Evolutionary conservation across 2,113 vertebrate genomes (phyloP).

Genomic region (Aldabrachelys gigantea): DNA sequence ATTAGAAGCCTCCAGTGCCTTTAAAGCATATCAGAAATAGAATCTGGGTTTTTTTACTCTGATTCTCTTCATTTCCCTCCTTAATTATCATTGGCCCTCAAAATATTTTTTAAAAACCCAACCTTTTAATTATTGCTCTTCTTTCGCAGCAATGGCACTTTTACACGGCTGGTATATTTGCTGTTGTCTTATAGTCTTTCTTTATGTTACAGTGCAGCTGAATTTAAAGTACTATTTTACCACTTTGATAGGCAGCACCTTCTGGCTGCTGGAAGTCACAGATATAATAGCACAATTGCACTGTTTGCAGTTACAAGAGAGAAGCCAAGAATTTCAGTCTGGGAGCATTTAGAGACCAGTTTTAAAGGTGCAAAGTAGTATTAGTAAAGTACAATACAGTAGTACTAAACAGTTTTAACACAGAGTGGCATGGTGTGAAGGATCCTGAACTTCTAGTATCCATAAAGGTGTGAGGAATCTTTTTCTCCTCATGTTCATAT

Average conservation of each 20-base stretch:
- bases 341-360: not conserved
- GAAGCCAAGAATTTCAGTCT: not conserved
- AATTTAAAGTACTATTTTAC: not conserved
- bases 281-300: rapidly evolving
- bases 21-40: not conserved
- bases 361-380: not conserved
- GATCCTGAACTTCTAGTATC: not conserved
- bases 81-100: not conserved
- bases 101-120: not conserved
- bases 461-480: not conserved
- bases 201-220: not conserved
- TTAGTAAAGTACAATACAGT: too few relatives aligned
- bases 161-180: not conserved
- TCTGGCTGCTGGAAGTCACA: not conserved
- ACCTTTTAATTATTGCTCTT: not conserved
- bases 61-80: not conserved
- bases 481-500: not conserved
- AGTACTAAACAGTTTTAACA: not conserved
- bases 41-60: not conserved
- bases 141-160: not conserved
- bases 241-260: not conserved
- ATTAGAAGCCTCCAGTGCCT: not conserved
- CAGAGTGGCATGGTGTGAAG: not conserved
- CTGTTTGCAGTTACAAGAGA: not conserved
- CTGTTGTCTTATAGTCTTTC: not conserved